phyloP scores from a whole-genome alignment of 2,113 vertebrate species.

The Polyodon spathula region DNA sequence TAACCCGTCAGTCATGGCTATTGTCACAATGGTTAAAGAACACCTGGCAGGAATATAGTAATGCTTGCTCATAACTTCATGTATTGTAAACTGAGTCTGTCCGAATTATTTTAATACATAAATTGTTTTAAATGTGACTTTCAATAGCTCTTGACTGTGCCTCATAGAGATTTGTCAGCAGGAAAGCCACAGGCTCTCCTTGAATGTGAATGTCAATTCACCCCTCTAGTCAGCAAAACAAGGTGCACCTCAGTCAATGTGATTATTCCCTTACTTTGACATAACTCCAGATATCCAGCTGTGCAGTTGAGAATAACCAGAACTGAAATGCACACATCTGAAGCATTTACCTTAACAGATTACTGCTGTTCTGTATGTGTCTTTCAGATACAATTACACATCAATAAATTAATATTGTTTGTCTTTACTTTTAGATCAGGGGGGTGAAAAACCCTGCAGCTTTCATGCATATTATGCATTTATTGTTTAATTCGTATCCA shows the following conservation, averaged over 20 bases:
- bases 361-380: too few species aligned
- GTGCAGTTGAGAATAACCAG: background rate
- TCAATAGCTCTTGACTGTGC: background rate
- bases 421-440: too few species aligned
- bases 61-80: background rate
- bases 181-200: background rate
- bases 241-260: background rate
- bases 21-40: background rate
- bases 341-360: too few species aligned
- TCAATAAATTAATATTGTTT: too few species aligned
- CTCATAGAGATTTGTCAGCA: background rate
- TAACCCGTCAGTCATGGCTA: background rate
- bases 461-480: too few species aligned
- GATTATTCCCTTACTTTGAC: background rate
- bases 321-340: background rate
- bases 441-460: too few species aligned
- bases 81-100: background rate
- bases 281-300: background rate
- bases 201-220: constrained; percentile 2
- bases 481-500: too few species aligned
- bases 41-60: background rate
- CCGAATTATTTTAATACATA: background rate
- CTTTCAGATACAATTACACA: too few species aligned
- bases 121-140: background rate
- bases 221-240: background rate